A percentile compares a stretch with the other conserved stretches of the same genome.
These are phyloP conservation scores for Ctenodactylus gundi DNA, from an alignment of 2,113 vertebrate genomes.

Conservation along the genomic window DNA sequence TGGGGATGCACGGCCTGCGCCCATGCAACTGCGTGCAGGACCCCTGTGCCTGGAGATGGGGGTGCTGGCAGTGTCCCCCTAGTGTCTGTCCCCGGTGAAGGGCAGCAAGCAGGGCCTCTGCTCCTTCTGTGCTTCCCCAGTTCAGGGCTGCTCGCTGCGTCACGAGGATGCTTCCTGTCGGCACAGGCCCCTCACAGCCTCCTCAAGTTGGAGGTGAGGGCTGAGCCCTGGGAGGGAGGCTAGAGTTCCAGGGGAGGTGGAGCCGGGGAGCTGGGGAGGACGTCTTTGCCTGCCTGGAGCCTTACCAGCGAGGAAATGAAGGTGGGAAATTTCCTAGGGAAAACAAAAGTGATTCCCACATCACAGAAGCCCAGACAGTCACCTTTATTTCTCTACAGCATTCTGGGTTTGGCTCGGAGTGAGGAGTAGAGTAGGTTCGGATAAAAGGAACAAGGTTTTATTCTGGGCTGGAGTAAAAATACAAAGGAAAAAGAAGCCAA, in stretches of 20 bases:
- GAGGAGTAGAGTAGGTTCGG: conserved; percentile 78
- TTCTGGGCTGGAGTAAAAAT: conserved; percentile 47
- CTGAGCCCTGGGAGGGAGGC: conserved; percentile 39
- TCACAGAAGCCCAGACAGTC: conserved; percentile 57
- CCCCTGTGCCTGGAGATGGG: background rate
- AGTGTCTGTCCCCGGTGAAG: background rate
- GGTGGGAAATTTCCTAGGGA: conserved; percentile 64
- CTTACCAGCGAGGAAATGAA: conserved; percentile 9
- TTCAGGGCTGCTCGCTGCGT: conserved; percentile 52
- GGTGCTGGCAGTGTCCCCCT: background rate
- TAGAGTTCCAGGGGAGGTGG: conserved; percentile 49
- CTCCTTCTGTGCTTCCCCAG: background rate
- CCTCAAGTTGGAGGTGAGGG: conserved; percentile 77
- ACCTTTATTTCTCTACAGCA: conserved; percentile 58
- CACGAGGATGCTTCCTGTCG: conserved; percentile 50
- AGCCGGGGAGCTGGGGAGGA: conserved; percentile 58
- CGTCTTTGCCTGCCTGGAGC: conserved; percentile 70
- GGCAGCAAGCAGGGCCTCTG: conserved; percentile 13
- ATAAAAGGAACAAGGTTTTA: conserved; percentile 53
- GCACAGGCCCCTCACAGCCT: conserved; percentile 61
- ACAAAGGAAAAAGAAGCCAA: conserved; percentile 5
- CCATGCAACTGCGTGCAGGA: background rate
- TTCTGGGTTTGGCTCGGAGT: conserved; percentile 34
- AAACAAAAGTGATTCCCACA: conserved; percentile 61
- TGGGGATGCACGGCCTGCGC: background rate